Base-by-base conservation (phyloP, 1,140 invertebrate genomes). In the Ptiloglossa arizonensis region DNA sequence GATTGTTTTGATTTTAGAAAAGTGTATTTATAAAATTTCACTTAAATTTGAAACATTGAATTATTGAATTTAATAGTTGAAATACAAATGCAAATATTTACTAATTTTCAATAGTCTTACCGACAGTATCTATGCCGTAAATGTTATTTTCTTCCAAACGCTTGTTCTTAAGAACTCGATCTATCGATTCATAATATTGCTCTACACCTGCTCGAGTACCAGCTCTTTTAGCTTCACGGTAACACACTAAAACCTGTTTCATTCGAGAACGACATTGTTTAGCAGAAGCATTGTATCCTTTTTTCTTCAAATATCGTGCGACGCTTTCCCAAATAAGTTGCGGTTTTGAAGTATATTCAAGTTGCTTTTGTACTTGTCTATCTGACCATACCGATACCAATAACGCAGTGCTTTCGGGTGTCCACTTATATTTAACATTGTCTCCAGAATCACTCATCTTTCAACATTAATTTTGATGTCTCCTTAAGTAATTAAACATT, bases 211-310 rank as follows among this genome's bases (percentile, higher is more conserved):
- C 90, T 1, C 82, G 73, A 24, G 91, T 92, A 1, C 91, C 90
- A 29, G 84, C 85, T 71, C 89, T 85, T 70, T 92, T 93, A 13
- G 91, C 90, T 72, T 93, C 92, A 0, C 90, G 88, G 70, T 93
- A 93, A 69, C 92, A 93, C 6, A 93, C 89, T 6, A 93, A 57
- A 0, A 93, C 87, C 13, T 91, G 91, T 71, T 93, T 93, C 88
- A 93, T 93, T 22, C 92, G 84, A 1, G 92, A 92, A 57, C 90
- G 86, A 69, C 92, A 93, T 57, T 93, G 92, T 74, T 91, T 92
- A 0, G 83, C 90, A 8, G 84, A 86, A 3, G 92, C 92, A 71
- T 89, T 89, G 52, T 92, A 93, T 0, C 92, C 92, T 41, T 93
- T 93, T 52, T 92, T 93, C 22, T 82, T 89, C 91, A 93, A 92